These are phyloP conservation scores for Galendromus occidentalis DNA, from an alignment of 1,140 invertebrate genomes.

Conservation along the genomic window DNA sequence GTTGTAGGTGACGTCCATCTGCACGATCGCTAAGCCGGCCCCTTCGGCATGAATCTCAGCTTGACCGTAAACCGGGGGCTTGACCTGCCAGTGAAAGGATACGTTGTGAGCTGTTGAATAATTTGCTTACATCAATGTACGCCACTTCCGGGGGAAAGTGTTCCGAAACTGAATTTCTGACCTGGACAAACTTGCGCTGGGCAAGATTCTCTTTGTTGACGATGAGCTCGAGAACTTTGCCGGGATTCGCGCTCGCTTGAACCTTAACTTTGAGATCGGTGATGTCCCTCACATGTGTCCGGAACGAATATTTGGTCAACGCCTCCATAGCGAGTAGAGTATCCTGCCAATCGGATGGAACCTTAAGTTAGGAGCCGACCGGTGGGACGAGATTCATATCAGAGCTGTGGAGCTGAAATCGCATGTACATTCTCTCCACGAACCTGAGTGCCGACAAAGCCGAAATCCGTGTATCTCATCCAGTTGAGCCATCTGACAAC, in stretches of 20 bases:
- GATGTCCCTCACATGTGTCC: slow-evolving; percentile 36
- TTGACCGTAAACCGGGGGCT: slow-evolving; percentile 35
- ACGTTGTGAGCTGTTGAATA: neutral
- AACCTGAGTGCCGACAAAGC: slow-evolving; percentile 38
- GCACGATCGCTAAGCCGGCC: slow-evolving; percentile 35
- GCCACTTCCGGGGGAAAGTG: too few species aligned
- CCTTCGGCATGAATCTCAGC: slow-evolving; percentile 34
- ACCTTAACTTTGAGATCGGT: slow-evolving; percentile 34
- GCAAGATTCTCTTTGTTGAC: slow-evolving; percentile 24
- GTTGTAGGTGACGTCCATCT: slow-evolving; percentile 37
- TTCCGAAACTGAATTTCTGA: slow-evolving; percentile 14
- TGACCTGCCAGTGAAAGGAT: slow-evolving; percentile 25
- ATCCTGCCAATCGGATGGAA: slow-evolving; percentile 29
- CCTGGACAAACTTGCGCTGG: slow-evolving; percentile 19
- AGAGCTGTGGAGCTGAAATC: too few species aligned
- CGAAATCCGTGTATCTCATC: slow-evolving; percentile 36
- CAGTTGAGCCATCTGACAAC: slow-evolving; percentile 39
- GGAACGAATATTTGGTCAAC: slow-evolving; percentile 36
- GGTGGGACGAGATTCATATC: neutral
- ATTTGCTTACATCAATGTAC: neutral
- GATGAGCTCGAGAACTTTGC: slow-evolving; percentile 20
- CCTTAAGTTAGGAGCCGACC: neutral
- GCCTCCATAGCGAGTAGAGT: slow-evolving; percentile 39
- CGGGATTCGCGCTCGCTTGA: slow-evolving; percentile 27
- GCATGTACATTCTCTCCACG: slow-evolving; percentile 5